These are phyloP conservation scores for Syrphus vitripennis DNA, from an alignment of 2,888 invertebrate species.

Conservation along the genomic window DNA sequence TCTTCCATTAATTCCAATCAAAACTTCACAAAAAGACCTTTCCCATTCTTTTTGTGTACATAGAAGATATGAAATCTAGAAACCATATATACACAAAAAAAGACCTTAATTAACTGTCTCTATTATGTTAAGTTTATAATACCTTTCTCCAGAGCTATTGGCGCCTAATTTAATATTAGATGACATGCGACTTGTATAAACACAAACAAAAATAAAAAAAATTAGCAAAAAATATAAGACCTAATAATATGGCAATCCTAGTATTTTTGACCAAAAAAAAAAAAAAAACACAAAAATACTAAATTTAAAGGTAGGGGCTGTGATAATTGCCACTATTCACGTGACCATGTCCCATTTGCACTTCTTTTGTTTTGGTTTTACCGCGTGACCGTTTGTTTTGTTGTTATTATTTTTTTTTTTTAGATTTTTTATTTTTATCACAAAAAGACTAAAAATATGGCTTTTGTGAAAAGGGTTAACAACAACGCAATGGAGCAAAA, in stretches of 20 bases:
- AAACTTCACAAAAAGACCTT: not conserved
- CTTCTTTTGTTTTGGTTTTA: slow-evolving; percentile 52
- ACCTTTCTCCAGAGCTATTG: slow-evolving; percentile 56
- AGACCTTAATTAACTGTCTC: slow-evolving; percentile 58
- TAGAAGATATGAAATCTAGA: slow-evolving; percentile 51
- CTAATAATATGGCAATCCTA: slow-evolving; percentile 13
- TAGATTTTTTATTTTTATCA: not conserved
- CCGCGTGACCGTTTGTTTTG: slow-evolving; percentile 57
- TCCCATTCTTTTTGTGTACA: not conserved
- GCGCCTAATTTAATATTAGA: slow-evolving; percentile 66
- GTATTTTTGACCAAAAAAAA: slow-evolving; percentile 39
- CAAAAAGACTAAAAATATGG: slow-evolving; percentile 23
- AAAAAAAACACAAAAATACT: too few species aligned
- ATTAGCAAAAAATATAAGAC: not conserved
- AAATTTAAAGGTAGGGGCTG: slow-evolving; percentile 1
- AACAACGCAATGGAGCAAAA: slow-evolving; percentile 31
- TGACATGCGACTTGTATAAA: slow-evolving; percentile 51
- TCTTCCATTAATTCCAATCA: slow-evolving; percentile 58
- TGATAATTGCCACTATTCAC: slow-evolving; percentile 38
- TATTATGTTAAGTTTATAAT: slow-evolving; percentile 70
- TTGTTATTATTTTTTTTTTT: not conserved
- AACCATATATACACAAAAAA: slow-evolving; percentile 34
- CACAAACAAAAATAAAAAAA: not conserved
- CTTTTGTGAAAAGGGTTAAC: slow-evolving; percentile 46
- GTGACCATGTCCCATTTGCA: slow-evolving; percentile 68